phyloP scores from a whole-genome alignment of 2,888 invertebrate species.

The Pterobdella sp. region DNA sequence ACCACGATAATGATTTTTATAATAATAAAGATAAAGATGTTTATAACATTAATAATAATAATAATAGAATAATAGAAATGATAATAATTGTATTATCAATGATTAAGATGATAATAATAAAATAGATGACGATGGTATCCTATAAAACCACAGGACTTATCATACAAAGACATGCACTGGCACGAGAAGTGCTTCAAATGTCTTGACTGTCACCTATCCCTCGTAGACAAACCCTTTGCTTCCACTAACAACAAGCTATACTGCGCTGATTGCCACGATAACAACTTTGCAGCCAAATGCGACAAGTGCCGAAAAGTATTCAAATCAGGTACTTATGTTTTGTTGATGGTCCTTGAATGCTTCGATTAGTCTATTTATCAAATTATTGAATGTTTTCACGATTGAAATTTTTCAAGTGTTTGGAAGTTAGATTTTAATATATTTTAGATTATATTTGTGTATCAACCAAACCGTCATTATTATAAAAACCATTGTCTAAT shows the following conservation, averaged over 20 bases:
- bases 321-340: conserved; percentile 72
- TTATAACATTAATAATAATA: too few relatives aligned
- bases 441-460: too few relatives aligned
- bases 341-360: not conserved
- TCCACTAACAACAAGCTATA: conserved; percentile 98
- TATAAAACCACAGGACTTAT: conserved; percentile 71
- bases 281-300: conserved; percentile 96
- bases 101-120: not conserved
- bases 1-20: conserved; percentile 2
- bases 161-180: conserved; percentile 99
- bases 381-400: not conserved
- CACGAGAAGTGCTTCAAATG: conserved; percentile 99
- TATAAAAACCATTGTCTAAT: too few relatives aligned
- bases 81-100: not conserved
- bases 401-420: too few relatives aligned
- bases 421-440: too few relatives aligned
- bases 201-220: conserved; percentile 89
- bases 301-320: conserved; percentile 98
- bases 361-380: not conserved
- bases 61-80: too few relatives aligned
- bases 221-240: conserved; percentile 99
- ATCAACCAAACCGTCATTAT: too few relatives aligned
- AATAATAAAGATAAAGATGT: conserved; percentile 4
- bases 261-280: conserved; percentile 98
- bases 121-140: not conserved